Conservation (phyloP, 2,888 invertebrate genomes). For the Rapana venosa region DNA sequence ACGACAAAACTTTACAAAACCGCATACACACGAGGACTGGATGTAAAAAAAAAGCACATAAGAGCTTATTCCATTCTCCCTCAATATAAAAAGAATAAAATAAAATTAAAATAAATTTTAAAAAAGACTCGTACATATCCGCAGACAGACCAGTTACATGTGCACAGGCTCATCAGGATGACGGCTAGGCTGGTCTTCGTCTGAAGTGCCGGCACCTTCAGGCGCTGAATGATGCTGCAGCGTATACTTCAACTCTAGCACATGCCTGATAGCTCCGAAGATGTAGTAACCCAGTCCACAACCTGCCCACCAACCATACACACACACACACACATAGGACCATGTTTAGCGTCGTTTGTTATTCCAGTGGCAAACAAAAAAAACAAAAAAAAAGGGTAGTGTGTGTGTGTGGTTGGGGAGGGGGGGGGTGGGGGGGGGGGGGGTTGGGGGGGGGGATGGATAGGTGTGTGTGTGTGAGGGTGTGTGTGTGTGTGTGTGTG, state of each 20-base stretch:
- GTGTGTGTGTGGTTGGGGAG: too few species aligned
- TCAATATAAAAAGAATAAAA: too few species aligned
- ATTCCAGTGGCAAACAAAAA: not conserved
- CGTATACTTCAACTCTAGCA: not conserved
- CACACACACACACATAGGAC: too few species aligned
- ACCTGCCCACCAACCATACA: constrained; percentile 34
- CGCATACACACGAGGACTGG: too few species aligned
- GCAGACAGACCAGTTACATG: not conserved
- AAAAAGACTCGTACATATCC: not conserved
- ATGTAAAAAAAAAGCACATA: too few species aligned
- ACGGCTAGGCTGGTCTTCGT: not conserved
- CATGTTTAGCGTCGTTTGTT: too few species aligned
- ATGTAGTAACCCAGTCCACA: constrained; percentile 49
- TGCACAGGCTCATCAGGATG: not conserved
- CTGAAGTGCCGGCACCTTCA: too few species aligned
- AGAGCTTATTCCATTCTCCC: too few species aligned
- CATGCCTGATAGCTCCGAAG: constrained; percentile 43
- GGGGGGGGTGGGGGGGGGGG: too few species aligned
- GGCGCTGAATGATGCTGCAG: not conserved
- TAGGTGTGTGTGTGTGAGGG: not conserved
- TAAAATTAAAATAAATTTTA: too few species aligned
- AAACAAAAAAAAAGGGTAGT: not conserved
- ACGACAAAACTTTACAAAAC: too few species aligned
- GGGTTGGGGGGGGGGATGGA: not conserved
- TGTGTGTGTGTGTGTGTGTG: not conserved